These are phyloP conservation scores for Aleiodes leptofemur DNA, from an alignment of 2,888 invertebrate species.

Conservation along the genomic window DNA sequence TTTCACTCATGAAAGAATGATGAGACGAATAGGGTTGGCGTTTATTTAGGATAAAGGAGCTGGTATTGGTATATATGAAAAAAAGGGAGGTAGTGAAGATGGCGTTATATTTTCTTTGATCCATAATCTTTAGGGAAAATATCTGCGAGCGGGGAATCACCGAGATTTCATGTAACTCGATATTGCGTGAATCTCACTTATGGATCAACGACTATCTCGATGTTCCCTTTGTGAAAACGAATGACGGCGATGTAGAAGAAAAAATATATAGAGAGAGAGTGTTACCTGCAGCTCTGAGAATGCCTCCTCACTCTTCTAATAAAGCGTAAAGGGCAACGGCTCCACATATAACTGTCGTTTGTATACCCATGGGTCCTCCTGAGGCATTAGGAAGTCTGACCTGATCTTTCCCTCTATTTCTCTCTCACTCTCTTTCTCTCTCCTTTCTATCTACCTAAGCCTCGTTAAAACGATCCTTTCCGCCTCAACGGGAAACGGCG, in stretches of 20 bases:
- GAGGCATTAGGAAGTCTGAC: constrained; percentile 54
- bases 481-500: constrained; percentile 49
- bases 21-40: background rate
- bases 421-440: constrained; percentile 12
- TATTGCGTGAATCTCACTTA: constrained; percentile 13
- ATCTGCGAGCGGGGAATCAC: background rate
- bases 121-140: constrained; percentile 7
- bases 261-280: background rate
- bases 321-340: constrained; percentile 59
- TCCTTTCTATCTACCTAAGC: constrained; percentile 53
- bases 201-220: constrained; percentile 53
- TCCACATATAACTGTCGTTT: constrained; percentile 40
- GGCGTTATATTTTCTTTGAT: constrained; percentile 28
- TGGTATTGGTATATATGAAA: constrained; percentile 4
- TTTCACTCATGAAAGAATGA: constrained; percentile 11
- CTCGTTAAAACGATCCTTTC: constrained; percentile 65
- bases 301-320: constrained; percentile 30
- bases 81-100: constrained; percentile 14
- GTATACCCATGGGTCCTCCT: constrained; percentile 19
- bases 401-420: constrained; percentile 45
- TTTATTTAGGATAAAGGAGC: constrained; percentile 18
- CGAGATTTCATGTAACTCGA: constrained; percentile 20
- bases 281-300: background rate
- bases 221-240: constrained; percentile 51
- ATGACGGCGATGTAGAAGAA: constrained; percentile 39